phyloP scores from a whole-genome alignment of 1,140 invertebrate genomes.

The Drosophila teissieri region DNA sequence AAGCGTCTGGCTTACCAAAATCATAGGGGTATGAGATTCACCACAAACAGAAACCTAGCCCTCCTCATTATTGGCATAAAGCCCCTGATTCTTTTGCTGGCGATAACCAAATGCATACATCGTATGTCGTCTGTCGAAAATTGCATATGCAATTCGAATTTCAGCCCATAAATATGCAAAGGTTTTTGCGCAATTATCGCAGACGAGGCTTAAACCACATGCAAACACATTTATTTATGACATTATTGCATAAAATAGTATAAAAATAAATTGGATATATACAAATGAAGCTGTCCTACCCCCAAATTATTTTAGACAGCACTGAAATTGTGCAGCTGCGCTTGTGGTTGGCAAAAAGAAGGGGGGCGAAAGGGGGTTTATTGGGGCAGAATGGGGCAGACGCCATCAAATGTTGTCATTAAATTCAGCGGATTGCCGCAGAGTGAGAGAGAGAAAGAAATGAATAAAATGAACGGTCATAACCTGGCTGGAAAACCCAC shows the following conservation, averaged over 20 bases:
- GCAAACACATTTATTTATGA: conserved; percentile 45
- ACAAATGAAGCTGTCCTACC: conserved; percentile 12
- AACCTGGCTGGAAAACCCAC: conserved; percentile 59
- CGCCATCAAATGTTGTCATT: conserved; percentile 63
- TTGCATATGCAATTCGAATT: conserved; percentile 31
- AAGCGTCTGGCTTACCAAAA: too few relatives aligned
- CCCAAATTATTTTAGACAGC: conserved; percentile 35
- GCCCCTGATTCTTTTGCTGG: neutral
- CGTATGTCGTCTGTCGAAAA: conserved; percentile 2
- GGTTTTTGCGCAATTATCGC: conserved; percentile 61
- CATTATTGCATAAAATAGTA: conserved; percentile 47
- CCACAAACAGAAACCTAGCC: too few relatives aligned
- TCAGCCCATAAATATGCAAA: conserved; percentile 68
- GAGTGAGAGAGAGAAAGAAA: neutral
- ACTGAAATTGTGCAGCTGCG: conserved; percentile 19
- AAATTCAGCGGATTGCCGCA: conserved; percentile 40
- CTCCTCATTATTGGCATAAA: too few relatives aligned
- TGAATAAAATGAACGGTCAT: conserved; percentile 11
- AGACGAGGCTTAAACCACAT: conserved; percentile 12
- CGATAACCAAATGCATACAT: neutral
- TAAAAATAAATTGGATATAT: conserved; percentile 50
- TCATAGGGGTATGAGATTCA: too few relatives aligned
- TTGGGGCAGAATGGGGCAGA: conserved; percentile 6
- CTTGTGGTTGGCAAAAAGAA: neutral
- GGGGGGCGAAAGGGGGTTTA: too few relatives aligned